Evolutionary conservation across 2,888 invertebrate species (phyloP).

Genomic region (Zaprionus lineosus): DNA sequence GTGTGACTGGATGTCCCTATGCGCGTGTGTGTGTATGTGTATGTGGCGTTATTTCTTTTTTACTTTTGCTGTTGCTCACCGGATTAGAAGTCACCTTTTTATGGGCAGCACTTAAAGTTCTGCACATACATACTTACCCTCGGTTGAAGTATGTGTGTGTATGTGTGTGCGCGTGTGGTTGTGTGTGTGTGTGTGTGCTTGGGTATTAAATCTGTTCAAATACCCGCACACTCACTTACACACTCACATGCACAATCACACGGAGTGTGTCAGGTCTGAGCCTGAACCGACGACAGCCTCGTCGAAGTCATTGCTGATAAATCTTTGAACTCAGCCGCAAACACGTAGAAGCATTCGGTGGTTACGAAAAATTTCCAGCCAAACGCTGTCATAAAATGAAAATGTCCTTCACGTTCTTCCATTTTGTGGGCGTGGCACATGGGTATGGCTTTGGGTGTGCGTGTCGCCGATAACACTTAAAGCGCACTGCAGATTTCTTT

Average conservation of each 20-base stretch:
- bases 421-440: slow-evolving; percentile 53
- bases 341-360: slow-evolving; percentile 77
- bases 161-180: too few relatives aligned
- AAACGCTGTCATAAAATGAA: slow-evolving; percentile 77
- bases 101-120: slow-evolving; percentile 69
- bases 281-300: slow-evolving; percentile 67
- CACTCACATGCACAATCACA: slow-evolving; percentile 10
- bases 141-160: slow-evolving; percentile 44
- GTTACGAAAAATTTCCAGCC: slow-evolving; percentile 62
- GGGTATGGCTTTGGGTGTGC: slow-evolving; percentile 53
- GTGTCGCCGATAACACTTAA: slow-evolving; percentile 78
- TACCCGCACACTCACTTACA: slow-evolving; percentile 57
- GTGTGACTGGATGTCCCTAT: not conserved
- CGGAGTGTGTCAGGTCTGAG: not conserved
- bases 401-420: slow-evolving; percentile 74
- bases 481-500: slow-evolving; percentile 76
- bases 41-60: slow-evolving; percentile 51
- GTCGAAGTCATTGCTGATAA: slow-evolving; percentile 76
- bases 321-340: slow-evolving; percentile 77
- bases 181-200: slow-evolving; percentile 3
- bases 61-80: slow-evolving; percentile 47
- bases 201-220: slow-evolving; percentile 75
- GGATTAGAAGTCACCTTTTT: slow-evolving; percentile 69
- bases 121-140: slow-evolving; percentile 23
- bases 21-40: slow-evolving; percentile 16